A percentile compares a stretch with the other conserved stretches of the same genome.
Evolutionary conservation across 2,797 vertebrate species (phyloP).

Genomic region (Zalophus californianus): DNA sequence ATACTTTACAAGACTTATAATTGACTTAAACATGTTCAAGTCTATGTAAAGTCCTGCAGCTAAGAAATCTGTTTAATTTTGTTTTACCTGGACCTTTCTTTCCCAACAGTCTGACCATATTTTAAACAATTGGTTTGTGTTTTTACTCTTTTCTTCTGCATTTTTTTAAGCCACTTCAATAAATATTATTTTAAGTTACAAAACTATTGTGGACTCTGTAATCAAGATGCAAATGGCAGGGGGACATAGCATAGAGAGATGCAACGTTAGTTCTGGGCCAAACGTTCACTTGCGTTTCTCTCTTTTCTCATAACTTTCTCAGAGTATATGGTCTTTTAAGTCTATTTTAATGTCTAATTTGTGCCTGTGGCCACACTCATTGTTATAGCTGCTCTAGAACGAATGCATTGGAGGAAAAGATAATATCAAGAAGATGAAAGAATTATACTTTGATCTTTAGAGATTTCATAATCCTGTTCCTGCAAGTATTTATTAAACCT

Average conservation of each 20-base stretch:
- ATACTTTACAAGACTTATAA: not conserved
- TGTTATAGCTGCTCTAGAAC: not conserved
- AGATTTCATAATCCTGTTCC: not conserved
- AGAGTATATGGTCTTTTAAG: not conserved
- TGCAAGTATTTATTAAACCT: not conserved
- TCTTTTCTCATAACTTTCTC: not conserved
- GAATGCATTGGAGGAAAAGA: not conserved
- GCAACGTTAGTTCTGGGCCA: not conserved
- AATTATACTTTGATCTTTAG: not conserved
- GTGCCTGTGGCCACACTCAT: not conserved
- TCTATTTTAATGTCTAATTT: not conserved
- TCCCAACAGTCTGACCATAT: not conserved
- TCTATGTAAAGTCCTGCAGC: not conserved
- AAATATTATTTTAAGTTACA: not conserved
- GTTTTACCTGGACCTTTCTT: not conserved
- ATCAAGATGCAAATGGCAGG: not conserved
- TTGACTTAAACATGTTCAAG: not conserved
- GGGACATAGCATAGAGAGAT: not conserved
- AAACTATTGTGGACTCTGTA: not conserved
- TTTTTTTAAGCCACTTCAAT: not conserved
- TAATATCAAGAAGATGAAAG: not conserved
- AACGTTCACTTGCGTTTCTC: not conserved
- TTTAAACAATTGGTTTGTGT: not conserved
- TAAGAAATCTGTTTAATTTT: not conserved
- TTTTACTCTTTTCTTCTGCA: not conserved